These are phyloP conservation scores for Torymus aiolomorphi DNA, from an alignment of 2,888 invertebrate genomes.

Conservation along the genomic window DNA sequence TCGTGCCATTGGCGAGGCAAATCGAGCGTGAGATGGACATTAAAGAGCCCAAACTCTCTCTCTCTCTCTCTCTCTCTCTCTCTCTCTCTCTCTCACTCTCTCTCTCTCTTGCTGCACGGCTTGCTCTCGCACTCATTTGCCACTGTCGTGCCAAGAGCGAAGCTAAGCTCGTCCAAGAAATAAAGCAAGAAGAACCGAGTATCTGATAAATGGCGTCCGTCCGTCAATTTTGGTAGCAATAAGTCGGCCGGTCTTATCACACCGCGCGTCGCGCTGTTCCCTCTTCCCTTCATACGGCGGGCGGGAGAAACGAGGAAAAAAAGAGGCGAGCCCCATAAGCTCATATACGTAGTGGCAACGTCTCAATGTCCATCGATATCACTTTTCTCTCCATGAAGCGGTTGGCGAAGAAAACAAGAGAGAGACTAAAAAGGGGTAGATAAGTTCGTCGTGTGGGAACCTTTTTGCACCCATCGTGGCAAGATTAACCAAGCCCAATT, in stretches of 20 bases:
- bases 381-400: too few relatives aligned
- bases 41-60: background rate
- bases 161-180: slow-evolving; percentile 1
- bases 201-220: slow-evolving; percentile 68
- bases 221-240: slow-evolving; percentile 67
- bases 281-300: background rate
- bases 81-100: too few relatives aligned
- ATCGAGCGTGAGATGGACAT: slow-evolving; percentile 38
- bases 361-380: slow-evolving; percentile 4
- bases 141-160: slow-evolving; percentile 6
- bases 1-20: slow-evolving; percentile 31
- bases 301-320: background rate
- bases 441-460: background rate
- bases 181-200: slow-evolving; percentile 34
- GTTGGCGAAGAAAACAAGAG: background rate
- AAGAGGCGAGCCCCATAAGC: background rate
- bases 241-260: slow-evolving; percentile 60
- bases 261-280: background rate
- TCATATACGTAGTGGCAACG: background rate
- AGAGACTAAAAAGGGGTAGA: background rate
- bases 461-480: slow-evolving; percentile 19
- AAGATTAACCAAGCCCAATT: slow-evolving; percentile 18
- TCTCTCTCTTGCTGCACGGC: background rate
- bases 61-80: too few relatives aligned
- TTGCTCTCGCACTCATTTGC: slow-evolving; percentile 24